These are phyloP conservation scores for Porphyrio hochstetteri DNA, from an alignment of 2,113 vertebrate species.

Conservation along the genomic window DNA sequence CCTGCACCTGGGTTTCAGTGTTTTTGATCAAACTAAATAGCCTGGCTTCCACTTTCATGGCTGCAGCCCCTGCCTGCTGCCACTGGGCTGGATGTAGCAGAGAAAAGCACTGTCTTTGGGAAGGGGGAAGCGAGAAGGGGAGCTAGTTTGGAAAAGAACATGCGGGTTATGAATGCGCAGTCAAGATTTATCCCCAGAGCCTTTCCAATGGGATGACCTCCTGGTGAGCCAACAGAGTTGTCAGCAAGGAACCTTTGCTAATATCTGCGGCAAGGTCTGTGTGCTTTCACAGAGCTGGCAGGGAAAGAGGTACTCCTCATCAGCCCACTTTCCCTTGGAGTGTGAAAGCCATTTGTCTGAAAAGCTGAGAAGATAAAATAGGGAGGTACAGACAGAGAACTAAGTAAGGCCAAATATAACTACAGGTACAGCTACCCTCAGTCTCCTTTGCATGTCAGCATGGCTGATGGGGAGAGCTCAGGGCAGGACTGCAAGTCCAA, in stretches of 20 bases:
- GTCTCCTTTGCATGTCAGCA: neutral
- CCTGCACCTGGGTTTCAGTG: neutral
- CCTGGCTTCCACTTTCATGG: neutral
- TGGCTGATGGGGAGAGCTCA: neutral
- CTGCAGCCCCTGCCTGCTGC: neutral
- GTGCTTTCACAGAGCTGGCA: neutral
- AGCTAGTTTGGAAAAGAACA: neutral
- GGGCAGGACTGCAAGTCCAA: neutral
- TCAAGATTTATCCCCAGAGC: neutral
- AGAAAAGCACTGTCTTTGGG: neutral
- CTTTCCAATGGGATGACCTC: neutral
- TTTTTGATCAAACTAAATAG: neutral
- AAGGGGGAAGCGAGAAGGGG: neutral
- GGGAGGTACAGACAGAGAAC: neutral
- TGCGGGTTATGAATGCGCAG: neutral
- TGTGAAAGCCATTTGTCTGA: neutral
- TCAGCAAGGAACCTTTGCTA: neutral
- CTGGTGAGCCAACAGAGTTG: neutral
- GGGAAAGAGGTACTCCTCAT: neutral
- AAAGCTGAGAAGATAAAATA: neutral
- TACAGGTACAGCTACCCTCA: neutral
- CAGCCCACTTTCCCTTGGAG: neutral
- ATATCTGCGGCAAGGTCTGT: neutral
- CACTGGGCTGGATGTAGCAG: neutral
- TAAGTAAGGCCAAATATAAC: neutral